Percentiles rank a stretch among this genome's conserved stretches.
Conservation (phyloP, 2,797 vertebrate species). For the Leuciscus waleckii region DNA sequence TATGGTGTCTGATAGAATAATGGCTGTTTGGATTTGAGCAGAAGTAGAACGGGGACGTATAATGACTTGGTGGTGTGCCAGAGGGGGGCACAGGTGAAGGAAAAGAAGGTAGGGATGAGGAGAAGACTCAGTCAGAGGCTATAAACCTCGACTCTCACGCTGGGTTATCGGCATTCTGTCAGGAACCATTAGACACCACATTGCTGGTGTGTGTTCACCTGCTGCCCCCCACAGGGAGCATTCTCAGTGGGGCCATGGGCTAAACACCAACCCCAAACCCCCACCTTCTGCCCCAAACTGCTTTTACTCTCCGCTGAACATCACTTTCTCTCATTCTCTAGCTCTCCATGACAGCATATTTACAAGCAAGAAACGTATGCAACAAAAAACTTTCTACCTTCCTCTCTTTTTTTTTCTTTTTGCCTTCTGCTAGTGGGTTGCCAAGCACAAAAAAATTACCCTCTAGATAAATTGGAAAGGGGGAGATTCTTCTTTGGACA, state of each 20-base stretch:
- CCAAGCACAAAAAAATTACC: background rate
- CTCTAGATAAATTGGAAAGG: background rate
- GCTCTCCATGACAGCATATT: background rate
- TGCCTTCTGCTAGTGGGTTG: background rate
- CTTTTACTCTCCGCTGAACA: conserved; percentile 10
- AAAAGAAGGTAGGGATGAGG: conserved; percentile 12
- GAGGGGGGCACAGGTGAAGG: conserved; percentile 38
- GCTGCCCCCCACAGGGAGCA: conserved; percentile 31
- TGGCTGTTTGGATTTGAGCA: conserved; percentile 4
- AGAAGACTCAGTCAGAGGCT: conserved; percentile 28
- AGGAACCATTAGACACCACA: conserved; percentile 34
- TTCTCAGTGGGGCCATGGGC: conserved; percentile 24
- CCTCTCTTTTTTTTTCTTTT: background rate
- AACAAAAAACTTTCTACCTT: background rate
- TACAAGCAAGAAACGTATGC: background rate
- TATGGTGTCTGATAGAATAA: conserved; percentile 17
- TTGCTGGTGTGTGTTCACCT: conserved; percentile 43
- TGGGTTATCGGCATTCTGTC: conserved; percentile 47
- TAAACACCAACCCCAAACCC: conserved; percentile 20
- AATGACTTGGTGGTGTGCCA: conserved; percentile 32
- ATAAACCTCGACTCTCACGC: conserved; percentile 35
- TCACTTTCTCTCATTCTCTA: background rate
- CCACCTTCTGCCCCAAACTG: background rate
- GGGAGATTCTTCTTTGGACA: background rate
- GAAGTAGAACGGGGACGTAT: conserved; percentile 7